A percentile compares a stretch with the other conserved stretches of the same genome.
These are phyloP conservation scores for Acanthopagrus latus DNA, from an alignment of 2,797 vertebrate genomes.

Conservation along the genomic window DNA sequence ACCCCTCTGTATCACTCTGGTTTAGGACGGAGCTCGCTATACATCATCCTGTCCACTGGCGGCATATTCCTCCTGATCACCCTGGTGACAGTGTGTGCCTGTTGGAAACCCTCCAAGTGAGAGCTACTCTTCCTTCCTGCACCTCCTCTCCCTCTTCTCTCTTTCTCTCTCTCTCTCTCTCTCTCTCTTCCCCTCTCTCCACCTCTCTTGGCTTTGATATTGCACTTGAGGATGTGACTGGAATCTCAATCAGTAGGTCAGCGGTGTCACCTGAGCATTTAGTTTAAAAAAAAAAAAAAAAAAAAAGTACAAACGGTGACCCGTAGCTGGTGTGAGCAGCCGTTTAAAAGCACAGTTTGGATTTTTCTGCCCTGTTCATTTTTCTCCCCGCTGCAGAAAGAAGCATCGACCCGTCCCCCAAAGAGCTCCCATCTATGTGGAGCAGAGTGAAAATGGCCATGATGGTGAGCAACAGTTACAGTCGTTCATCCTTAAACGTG, in stretches of 20 bases:
- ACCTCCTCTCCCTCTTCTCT: neutral
- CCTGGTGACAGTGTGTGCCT: slow-evolving; percentile 98
- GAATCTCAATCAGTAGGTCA: slow-evolving; percentile 66
- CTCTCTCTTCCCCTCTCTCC: neutral
- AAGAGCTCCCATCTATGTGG: slow-evolving; percentile 85
- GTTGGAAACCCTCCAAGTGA: slow-evolving; percentile 98
- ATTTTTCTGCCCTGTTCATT: neutral
- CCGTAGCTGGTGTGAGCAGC: neutral
- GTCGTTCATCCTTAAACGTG: neutral
- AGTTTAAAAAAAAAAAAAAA: neutral
- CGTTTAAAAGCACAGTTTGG: neutral
- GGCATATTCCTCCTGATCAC: slow-evolving; percentile 99
- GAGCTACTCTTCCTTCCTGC: slow-evolving; percentile 56
- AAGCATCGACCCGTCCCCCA: slow-evolving; percentile 90
- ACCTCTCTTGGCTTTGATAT: slow-evolving; percentile 51
- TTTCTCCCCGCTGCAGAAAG: slow-evolving; percentile 82
- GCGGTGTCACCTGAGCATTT: slow-evolving; percentile 16
- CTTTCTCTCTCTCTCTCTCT: neutral
- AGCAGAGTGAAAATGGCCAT: slow-evolving; percentile 90
- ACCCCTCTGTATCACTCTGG: slow-evolving; percentile 59
- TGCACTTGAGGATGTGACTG: slow-evolving; percentile 47
- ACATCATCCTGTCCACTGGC: slow-evolving; percentile 97
- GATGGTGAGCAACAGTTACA: slow-evolving; percentile 86
- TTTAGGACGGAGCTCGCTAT: slow-evolving; percentile 95
- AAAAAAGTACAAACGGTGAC: slow-evolving; percentile 3